Evolutionary conservation across 2,797 vertebrate species (phyloP).

Genomic region (Alauda arvensis): DNA sequence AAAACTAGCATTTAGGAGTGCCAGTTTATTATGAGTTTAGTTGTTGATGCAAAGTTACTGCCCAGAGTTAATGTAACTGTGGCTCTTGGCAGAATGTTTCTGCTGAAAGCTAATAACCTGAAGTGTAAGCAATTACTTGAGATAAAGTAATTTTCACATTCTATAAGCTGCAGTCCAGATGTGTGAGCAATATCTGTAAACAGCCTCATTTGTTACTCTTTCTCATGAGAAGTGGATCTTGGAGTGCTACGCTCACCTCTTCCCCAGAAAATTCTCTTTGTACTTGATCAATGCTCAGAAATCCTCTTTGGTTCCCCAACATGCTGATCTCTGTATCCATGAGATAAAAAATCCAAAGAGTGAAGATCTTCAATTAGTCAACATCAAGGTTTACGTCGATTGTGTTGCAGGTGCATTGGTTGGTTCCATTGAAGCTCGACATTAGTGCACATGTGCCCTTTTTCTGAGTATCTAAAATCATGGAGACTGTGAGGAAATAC

Average conservation of each 20-base stretch:
- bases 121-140: neutral
- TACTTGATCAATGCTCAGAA: neutral
- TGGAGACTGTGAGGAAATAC: conserved; percentile 52
- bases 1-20: neutral
- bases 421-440: conserved; percentile 48
- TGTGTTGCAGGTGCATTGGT: conserved; percentile 52
- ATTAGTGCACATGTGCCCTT: conserved; percentile 32
- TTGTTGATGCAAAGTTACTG: neutral
- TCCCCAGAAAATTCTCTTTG: neutral
- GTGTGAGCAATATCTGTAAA: neutral
- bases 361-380: conserved; percentile 30
- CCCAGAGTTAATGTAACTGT: neutral
- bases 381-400: conserved; percentile 49
- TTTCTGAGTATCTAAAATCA: conserved; percentile 55
- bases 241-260: neutral
- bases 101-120: neutral
- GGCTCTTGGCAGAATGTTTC: neutral
- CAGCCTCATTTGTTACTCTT: neutral
- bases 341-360: conserved; percentile 14
- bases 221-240: neutral
- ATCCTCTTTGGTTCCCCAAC: neutral
- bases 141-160: neutral
- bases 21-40: neutral
- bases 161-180: neutral
- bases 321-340: neutral